Base-by-base conservation (phyloP, 92 coral and sea anemone species). In the Epizoanthus illoricatus region DNA sequence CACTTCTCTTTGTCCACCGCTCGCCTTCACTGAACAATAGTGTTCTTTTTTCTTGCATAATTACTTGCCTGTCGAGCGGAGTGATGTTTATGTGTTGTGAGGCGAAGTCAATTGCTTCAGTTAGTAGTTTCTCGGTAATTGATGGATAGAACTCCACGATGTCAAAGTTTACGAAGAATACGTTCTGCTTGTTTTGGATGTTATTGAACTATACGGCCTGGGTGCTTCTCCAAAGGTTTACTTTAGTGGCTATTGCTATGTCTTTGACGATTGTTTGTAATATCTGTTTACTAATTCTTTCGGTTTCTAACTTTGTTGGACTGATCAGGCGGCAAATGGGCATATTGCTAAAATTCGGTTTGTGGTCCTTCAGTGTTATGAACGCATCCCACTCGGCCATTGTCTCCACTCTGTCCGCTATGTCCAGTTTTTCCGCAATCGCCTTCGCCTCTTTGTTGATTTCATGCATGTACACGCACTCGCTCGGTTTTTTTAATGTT, bases 241-340 rank as follows among this genome's bases (percentile, higher is more conserved):
- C 65, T 16, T 61, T 61, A 16, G 65, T 61, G 65, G 65, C 65
- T 61, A 16, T 11, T 61, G 65, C 65, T 21, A 6, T 61, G 65
- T 61, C 20, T 21, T 61, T 61, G 7, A 61, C 65, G 20, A 61
- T 61, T 6, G 2, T 1, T 61, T 61, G 65, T 21, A 61, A 21
- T 16, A 61, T 61, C 2, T 61, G 7, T 18, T 61, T 61, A 21
- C 23, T 61, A 61, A 61, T 61, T 21, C 65, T 61, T 5, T 2
- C 23, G 65, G 20, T 62, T 62, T 62, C 28, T n/a, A 23, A 62
- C 24, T 62, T 62, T 28, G 67, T 62, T 21, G 67, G 67, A 62
- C 67, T 62, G 67, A 62, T 62, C 67, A 62, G 67, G 67, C 67
- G 28, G 24, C 67, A 62, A 62, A 23, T 62, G 20, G 67, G 67